Evolutionary conservation across 2,797 vertebrate genomes (phyloP).

Genomic region (Tiaroga cobitis): DNA sequence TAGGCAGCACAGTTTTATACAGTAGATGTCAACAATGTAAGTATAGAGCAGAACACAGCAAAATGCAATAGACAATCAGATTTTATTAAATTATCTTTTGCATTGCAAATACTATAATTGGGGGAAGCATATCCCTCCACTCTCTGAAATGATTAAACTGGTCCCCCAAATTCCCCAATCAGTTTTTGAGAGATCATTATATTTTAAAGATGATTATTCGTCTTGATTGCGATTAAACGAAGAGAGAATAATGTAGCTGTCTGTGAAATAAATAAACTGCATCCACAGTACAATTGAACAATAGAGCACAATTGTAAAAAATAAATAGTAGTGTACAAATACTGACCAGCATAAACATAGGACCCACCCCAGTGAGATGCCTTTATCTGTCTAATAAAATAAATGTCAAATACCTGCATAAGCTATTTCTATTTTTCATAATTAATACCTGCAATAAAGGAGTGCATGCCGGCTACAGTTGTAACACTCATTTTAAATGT

Average conservation of each 20-base stretch:
- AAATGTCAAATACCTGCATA: neutral
- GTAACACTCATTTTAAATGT: neutral
- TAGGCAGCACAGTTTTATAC: neutral
- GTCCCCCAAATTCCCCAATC: neutral
- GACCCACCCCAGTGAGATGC: neutral
- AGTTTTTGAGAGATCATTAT: neutral
- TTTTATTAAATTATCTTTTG: neutral
- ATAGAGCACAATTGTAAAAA: neutral
- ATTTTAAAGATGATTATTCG: neutral
- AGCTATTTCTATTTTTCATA: neutral
- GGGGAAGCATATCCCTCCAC: neutral
- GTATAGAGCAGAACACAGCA: slow-evolving; percentile 1
- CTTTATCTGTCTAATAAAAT: neutral
- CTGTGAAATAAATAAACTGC: neutral
- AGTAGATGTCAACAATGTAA: neutral
- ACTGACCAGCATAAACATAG: neutral
- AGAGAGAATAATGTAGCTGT: neutral
- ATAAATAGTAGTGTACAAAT: neutral
- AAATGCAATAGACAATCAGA: neutral
- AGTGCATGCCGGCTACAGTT: neutral
- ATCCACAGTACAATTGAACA: neutral
- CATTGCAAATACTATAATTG: neutral
- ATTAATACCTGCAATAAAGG: neutral
- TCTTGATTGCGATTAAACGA: neutral
- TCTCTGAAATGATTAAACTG: neutral